Conservation (phyloP, 2,113 vertebrate species). For the Chitala chitala region DNA sequence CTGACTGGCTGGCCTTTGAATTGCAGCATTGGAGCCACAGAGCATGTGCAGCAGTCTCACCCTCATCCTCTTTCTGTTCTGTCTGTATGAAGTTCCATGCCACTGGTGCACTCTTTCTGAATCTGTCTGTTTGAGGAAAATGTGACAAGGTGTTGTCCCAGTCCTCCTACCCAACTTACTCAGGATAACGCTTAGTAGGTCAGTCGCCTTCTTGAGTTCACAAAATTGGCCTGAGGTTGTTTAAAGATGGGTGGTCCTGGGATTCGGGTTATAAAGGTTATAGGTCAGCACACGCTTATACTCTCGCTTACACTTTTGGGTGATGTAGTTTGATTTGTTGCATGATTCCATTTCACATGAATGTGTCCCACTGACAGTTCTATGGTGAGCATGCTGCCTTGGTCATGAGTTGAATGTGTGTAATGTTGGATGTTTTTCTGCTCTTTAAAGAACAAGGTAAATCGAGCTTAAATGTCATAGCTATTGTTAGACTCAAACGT, state of each 20-base stretch:
- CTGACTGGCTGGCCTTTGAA: too few relatives aligned
- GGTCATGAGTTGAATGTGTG: too few relatives aligned
- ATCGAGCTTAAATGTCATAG: not conserved
- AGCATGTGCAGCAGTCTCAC: too few relatives aligned
- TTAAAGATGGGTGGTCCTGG: too few relatives aligned
- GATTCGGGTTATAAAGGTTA: not conserved
- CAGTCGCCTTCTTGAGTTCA: not conserved
- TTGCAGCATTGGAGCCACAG: too few relatives aligned
- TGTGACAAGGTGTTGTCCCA: not conserved
- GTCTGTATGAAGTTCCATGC: not conserved
- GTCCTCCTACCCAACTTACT: not conserved
- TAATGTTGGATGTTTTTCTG: not conserved
- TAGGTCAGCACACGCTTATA: too few relatives aligned
- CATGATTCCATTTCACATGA: too few relatives aligned
- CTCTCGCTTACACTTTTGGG: too few relatives aligned
- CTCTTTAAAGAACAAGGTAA: not conserved
- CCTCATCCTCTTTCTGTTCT: not conserved
- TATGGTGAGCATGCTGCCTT: too few relatives aligned
- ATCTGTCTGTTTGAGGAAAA: slow-evolving; percentile 4
- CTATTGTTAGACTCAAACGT: not conserved
- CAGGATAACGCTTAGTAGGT: not conserved
- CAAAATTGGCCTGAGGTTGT: too few relatives aligned
- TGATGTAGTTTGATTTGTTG: too few relatives aligned
- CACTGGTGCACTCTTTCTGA: not conserved
- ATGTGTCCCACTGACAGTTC: too few relatives aligned